phyloP scores from a whole-genome alignment of 1,140 invertebrate genomes.

The Bombus waltoni region DNA sequence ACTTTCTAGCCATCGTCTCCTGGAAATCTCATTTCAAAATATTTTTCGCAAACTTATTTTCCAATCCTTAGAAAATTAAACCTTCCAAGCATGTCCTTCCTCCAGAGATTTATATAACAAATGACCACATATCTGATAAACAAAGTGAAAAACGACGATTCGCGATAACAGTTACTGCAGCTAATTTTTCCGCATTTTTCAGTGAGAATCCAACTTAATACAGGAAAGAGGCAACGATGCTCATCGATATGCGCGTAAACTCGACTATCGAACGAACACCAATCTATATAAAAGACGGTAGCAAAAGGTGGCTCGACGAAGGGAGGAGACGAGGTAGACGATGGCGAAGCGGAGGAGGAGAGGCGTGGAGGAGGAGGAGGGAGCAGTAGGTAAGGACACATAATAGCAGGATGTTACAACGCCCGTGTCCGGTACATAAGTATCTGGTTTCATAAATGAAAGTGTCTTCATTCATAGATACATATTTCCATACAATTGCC shows the following conservation, averaged over 20 bases:
- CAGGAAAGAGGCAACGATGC: background rate
- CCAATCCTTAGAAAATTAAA: background rate
- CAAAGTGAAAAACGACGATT: background rate
- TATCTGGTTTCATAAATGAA: constrained; percentile 82
- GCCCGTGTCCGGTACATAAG: constrained; percentile 80
- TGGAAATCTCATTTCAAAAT: too few species aligned
- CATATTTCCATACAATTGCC: constrained; percentile 82
- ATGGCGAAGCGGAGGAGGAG: constrained; percentile 47
- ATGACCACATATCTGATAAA: too few species aligned
- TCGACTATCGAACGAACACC: constrained; percentile 7
- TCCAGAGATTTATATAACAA: background rate
- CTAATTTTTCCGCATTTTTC: background rate
- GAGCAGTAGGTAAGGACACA: constrained; percentile 77
- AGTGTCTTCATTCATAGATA: constrained; percentile 83
- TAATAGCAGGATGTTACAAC: constrained; percentile 82
- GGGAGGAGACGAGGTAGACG: constrained; percentile 63
- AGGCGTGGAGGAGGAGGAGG: constrained; percentile 67
- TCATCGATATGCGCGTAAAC: constrained; percentile 13
- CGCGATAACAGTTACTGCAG: background rate
- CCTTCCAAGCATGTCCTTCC: background rate
- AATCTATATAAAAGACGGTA: constrained; percentile 42
- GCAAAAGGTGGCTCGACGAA: constrained; percentile 51
- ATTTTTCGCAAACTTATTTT: too few species aligned
- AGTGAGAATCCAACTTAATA: background rate
- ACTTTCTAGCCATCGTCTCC: too few species aligned